Base-by-base conservation (phyloP, 2,113 vertebrate genomes). In the Poicephalus gulielmi region DNA sequence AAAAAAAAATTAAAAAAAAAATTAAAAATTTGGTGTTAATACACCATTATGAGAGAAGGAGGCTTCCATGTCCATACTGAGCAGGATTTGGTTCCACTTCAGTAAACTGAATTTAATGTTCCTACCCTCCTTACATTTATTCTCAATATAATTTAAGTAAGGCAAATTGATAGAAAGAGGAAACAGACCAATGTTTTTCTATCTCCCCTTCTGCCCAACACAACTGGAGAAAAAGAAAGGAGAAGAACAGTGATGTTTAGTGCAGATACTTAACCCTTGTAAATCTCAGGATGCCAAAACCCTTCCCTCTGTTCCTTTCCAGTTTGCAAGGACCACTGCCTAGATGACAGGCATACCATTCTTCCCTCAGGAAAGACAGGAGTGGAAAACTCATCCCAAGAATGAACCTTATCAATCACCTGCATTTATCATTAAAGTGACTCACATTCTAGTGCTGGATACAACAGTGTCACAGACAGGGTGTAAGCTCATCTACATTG, bases 281-380 rank as follows among this genome's bases (percentile, higher is more conserved):
- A 80, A 53, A 68, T 60, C 52, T 78, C 25, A 44, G 55, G 17
- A 78, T 28, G 27, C 5, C 13, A 57, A 75, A 70, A 2, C 2
- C 7, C 15, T 62, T 39, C 73, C 9, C 49, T 41, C 16, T 62
- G 17, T 17, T 53, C 11, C n/a, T 59, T 53, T 47, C 11, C 47
- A 47, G 23, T 33, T 79, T 30, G 14, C 30, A 49, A 37, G 44
- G 43, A 80, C 6, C 22, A 37, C 25, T 2, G 5, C 27, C 57
- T 13, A 75, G 22, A 5, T 33, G 69, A 68, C 0, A 0, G 24
- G 17, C 25, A 43, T 6, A 37, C 4, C 18, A 7, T 18, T 84
- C 37, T n/a, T 10, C 47, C 23, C 10, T 49, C 52, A 52, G 17
- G 19, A 86, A 77, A 7, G 0, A 46, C 46, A 44, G 31, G 6